Base-by-base conservation (phyloP, 2,888 invertebrate genomes). In the Drosophila histrio region DNA sequence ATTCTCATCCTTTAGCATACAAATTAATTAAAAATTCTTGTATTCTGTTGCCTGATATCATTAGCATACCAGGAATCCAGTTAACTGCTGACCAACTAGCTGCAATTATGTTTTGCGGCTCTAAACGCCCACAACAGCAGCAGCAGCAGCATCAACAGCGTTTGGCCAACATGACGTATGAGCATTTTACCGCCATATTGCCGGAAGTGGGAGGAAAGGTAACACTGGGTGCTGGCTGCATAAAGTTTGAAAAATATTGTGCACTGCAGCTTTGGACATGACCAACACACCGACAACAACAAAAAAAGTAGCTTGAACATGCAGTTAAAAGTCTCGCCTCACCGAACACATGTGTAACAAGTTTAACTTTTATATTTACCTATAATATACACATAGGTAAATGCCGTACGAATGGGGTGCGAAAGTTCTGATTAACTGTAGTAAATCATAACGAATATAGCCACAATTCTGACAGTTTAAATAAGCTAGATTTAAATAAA, bases 231-330 rank as follows among this genome's bases (percentile, higher is more conserved):
- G 32, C 4, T 54, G 36, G 26, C 26, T n/a, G n/a, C 50, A 43
- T 47, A 60, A 72, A 71, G 47, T 67, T 77, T 77, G 26, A 52
- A 62, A 77, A 60, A 77, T 68, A 69, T 67, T 81, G 22, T 41
- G 41, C 52, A 57, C 67, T 43, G 52, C 61, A 62, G 61, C 61
- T 67, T 64, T 58, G 44, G 52, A 53, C 67, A 38, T 44, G 39
- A 13, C 21, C 7, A 21, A 7, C 54, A 63, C 9, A 32, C 11
- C 49, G 19, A n/a, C n/a, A n/a, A n/a, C n/a, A 1, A 26, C 46
- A 47, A 41, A 24, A 41, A 41, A 17, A 32, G 4, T 24, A 24
- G 24, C 17, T 62, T 44, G 34, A 38, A 17, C 46, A 56, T 53
- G 47, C 39, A 57, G 39, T 53, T 53, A 11, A 49, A 34, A 41